Base-by-base conservation (phyloP, 2,113 vertebrate genomes). In the Gasterosteus nipponicus region DNA sequence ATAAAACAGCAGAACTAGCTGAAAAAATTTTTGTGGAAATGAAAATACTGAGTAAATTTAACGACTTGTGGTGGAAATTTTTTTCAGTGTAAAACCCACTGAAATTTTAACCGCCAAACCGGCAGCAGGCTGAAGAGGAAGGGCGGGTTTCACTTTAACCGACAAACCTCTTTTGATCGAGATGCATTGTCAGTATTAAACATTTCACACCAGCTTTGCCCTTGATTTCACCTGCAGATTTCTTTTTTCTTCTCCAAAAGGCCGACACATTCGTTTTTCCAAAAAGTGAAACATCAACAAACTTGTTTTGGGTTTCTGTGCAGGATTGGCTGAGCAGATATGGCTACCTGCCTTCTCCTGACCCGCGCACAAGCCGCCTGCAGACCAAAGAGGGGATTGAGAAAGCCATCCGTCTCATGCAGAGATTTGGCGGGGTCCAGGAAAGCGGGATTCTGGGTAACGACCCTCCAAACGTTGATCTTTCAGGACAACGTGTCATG, bases 311-410 rank as follows among this genome's bases (percentile, higher is more conserved):
- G 12, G 69, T 47, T 49, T 63, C 33, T 10, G 8, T 39, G 39
- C 75, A 98, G 96, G 95, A 96, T 67, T 98, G 96, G 96, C 82
- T 98, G 62, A 95, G 94, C 58, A 94, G 96, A 39, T 98, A 96
- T 35, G 96, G 96, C 29, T 97, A 97, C 86, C 92, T 98, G 47
- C 93, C 96, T 1, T 93, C 93, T 1, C 92, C 96, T 0, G 90
- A 98, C 79, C 95, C 94, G 0, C 88, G 89, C 22, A 93, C 94
- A 2, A 94, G 95, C 5, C 91, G 86, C 75, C 93, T 97, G 67
- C 96, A 95, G 87, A 96, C 92, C 33, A 93, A 81, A 51, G 92
- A 87, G 0, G 95, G 93, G 18, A 89, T 97, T 0, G 85, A 90
- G 46, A 85, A 84, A 12, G 96, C 96, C 0, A 86, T 98, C 54